Conservation (phyloP, 2,888 invertebrate genomes). For the Caenorhabditis afra region DNA sequence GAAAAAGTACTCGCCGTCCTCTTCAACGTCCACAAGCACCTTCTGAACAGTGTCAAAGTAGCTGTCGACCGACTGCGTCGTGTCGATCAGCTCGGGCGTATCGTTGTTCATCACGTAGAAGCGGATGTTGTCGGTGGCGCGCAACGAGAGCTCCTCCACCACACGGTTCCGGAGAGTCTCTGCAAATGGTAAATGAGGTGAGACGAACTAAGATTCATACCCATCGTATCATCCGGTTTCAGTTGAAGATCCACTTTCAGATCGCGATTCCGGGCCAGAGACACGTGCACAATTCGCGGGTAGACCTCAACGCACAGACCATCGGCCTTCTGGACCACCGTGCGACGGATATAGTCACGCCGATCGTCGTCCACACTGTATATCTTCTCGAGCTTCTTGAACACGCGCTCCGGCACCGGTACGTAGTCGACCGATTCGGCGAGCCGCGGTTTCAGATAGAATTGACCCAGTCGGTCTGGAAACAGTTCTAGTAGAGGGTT, state of each 20-base stretch:
- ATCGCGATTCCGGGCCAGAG: slow-evolving; percentile 58
- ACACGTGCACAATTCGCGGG: slow-evolving; percentile 70
- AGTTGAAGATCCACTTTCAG: slow-evolving; percentile 42
- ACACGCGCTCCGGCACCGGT: slow-evolving; percentile 64
- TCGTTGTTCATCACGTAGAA: slow-evolving; percentile 65
- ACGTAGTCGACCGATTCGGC: slow-evolving; percentile 66
- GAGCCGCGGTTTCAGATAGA: slow-evolving; percentile 59
- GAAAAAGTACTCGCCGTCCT: slow-evolving; percentile 61
- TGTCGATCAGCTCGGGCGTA: slow-evolving; percentile 57
- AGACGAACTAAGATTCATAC: slow-evolving; percentile 28
- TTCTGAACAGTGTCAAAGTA: slow-evolving; percentile 69
- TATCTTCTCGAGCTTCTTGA: slow-evolving; percentile 40
- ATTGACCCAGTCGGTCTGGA: slow-evolving; percentile 45
- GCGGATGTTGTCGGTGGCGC: slow-evolving; percentile 42
- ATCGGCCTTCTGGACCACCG: slow-evolving; percentile 62
- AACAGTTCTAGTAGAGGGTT: no score
- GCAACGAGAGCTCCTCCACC: slow-evolving; percentile 60
- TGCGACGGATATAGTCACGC: slow-evolving; percentile 69
- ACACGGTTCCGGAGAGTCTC: slow-evolving; percentile 55
- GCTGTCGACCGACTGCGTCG: slow-evolving; percentile 47
- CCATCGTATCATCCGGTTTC: slow-evolving; percentile 63
- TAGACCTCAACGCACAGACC: slow-evolving; percentile 69
- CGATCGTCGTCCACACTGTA: slow-evolving; percentile 67
- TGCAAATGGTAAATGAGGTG: slow-evolving; percentile 7
- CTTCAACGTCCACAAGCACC: slow-evolving; percentile 66